phyloP scores from a whole-genome alignment of 2,113 vertebrate species.

The Pyxicephalus adspersus region DNA sequence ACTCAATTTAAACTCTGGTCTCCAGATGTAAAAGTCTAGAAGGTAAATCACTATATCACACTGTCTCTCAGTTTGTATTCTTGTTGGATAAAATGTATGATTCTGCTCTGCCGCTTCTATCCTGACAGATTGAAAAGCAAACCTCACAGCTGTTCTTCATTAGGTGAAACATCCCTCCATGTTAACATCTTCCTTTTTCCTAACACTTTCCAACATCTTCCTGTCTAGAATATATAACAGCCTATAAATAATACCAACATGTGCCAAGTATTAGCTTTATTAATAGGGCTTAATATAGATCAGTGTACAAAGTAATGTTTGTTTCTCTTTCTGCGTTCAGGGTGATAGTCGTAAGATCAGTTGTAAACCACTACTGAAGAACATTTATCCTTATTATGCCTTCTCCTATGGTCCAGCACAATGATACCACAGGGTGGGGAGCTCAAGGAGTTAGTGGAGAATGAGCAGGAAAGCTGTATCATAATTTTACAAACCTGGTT shows the following conservation, averaged over 20 bases:
- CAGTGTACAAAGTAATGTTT: background rate
- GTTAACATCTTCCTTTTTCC: conserved; percentile 51
- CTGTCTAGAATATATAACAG: conserved; percentile 42
- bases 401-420: background rate
- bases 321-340: background rate
- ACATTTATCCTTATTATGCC: background rate
- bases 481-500: background rate
- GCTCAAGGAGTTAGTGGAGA: background rate
- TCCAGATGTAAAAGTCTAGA: conserved; percentile 57
- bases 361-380: background rate
- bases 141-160: conserved; percentile 55
- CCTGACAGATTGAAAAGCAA: conserved; percentile 57
- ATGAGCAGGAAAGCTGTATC: background rate
- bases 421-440: no score
- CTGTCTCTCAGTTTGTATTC: conserved; percentile 57
- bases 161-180: conserved; percentile 51
- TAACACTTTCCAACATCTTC: conserved; percentile 44
- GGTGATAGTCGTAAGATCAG: background rate
- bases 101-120: conserved; percentile 48
- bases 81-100: conserved; percentile 57
- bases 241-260: conserved; percentile 18
- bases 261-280: conserved; percentile 32
- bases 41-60: conserved; percentile 57
- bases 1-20: conserved; percentile 56
- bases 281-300: conserved; percentile 22